Percentiles rank a stretch among this genome's conserved stretches.
Evolutionary conservation across 35 echinoderm and acorn worm genomes (phyloP).

Genomic region (Apostichopus parvimensis): DNA sequence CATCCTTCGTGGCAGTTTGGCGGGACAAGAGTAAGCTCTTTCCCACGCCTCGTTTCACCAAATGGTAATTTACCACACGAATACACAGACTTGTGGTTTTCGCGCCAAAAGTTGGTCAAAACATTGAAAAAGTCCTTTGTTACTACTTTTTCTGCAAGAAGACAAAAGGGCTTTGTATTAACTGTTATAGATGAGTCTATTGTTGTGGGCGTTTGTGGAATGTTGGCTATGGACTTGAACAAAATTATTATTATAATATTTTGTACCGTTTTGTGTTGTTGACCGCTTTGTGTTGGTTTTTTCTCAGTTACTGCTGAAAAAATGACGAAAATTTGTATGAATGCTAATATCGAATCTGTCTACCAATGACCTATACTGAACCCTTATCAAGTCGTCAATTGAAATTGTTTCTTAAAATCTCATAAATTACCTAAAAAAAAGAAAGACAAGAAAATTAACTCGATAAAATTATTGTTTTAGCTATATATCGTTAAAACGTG

Average conservation of each 20-base stretch:
- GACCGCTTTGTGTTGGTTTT: background rate
- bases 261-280: background rate
- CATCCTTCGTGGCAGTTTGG: background rate
- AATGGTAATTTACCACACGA: background rate
- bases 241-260: background rate
- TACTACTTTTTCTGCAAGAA: background rate
- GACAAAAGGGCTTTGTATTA: background rate
- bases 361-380: no score
- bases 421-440: no score
- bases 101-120: background rate
- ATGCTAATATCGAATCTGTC: no score
- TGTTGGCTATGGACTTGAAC: background rate
- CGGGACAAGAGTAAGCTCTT: background rate
- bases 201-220: background rate
- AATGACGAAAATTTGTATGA: background rate
- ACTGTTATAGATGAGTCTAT: background rate
- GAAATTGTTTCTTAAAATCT: no score
- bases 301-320: background rate
- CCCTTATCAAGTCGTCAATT: no score
- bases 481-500: no score
- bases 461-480: no score
- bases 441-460: no score
- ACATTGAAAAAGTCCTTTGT: background rate
- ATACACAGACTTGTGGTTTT: background rate
- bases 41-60: background rate